Base-by-base conservation (phyloP, 1,140 invertebrate genomes). In the Schlechtendalia chinensis region DNA sequence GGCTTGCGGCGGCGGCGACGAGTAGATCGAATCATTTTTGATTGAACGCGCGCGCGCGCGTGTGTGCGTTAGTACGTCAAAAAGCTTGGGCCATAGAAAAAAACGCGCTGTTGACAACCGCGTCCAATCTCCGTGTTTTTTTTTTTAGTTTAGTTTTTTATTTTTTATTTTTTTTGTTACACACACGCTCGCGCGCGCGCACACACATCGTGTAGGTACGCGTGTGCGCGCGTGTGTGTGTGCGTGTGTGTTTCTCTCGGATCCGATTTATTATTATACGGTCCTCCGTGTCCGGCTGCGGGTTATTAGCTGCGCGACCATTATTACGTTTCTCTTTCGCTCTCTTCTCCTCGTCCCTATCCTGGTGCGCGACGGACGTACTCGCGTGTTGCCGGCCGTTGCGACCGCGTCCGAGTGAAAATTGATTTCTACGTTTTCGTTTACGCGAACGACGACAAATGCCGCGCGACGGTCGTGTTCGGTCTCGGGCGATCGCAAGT, bases 11-110 rank as follows among this genome's bases (percentile, higher is more conserved):
- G 65, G 12, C 1, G 67, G 39, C 22, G n/a, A 54, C 16, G 58
- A 79, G 75, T 79, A 79, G 75, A 79, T 79, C 58, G 75, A 79
- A 79, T 79, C 58, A 63, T 79, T 79, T 79, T 79, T 79, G 58
- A 79, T 79, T 63, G 39, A 39, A 79, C 61, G 17, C 29, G 39
- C 50, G 22, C 50, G 45, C 10, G 19, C 12, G 32, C 8, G 39
- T 69, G 10, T n/a, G 22, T 32, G 14, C 27, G 24, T 24, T 19
- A 12, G 58, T 29, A 59, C 56, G 54, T 77, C 74, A 79, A 79
- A 79, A 79, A 79, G 75, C 39, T 79, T 59, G 58, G 29, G 39
- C 50, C 47, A 72, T 72, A 72, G 69, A 72, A 72, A 72, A 72
- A 72, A 72, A 72, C 16, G 19, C 56, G 22, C 29, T 14, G 58